These are phyloP conservation scores for Ploceus nigricollis DNA, from an alignment of 2,113 vertebrate genomes.

Conservation along the genomic window DNA sequence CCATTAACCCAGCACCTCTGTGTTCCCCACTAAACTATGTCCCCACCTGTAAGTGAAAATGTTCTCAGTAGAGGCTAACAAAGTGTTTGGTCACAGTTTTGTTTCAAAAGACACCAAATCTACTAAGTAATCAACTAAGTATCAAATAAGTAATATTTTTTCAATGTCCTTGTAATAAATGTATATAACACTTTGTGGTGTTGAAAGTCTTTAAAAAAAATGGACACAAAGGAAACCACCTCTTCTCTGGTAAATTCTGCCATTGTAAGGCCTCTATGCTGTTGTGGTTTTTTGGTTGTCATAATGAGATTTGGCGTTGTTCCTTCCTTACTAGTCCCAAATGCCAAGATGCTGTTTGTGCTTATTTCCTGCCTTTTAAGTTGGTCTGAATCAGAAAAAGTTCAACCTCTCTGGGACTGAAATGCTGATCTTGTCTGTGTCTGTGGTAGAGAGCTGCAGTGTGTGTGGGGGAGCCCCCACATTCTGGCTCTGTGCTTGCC, in stretches of 20 bases:
- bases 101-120: background rate
- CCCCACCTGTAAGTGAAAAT: background rate
- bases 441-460: background rate
- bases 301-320: background rate
- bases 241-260: background rate
- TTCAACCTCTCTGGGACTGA: background rate
- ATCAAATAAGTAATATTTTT: background rate
- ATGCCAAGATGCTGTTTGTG: background rate
- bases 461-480: fast-evolving
- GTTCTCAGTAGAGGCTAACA: background rate
- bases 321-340: background rate
- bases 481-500: background rate
- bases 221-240: background rate
- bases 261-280: background rate
- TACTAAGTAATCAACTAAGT: background rate
- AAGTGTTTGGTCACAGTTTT: background rate
- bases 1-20: background rate
- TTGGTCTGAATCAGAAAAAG: background rate
- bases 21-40: background rate
- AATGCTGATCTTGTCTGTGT: background rate
- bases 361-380: background rate
- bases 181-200: background rate
- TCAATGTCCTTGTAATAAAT: background rate
- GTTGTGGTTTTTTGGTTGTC: background rate
- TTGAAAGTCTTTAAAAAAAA: background rate